Conservation (phyloP, 2,797 vertebrate species). For the Enteromius mattozi region DNA sequence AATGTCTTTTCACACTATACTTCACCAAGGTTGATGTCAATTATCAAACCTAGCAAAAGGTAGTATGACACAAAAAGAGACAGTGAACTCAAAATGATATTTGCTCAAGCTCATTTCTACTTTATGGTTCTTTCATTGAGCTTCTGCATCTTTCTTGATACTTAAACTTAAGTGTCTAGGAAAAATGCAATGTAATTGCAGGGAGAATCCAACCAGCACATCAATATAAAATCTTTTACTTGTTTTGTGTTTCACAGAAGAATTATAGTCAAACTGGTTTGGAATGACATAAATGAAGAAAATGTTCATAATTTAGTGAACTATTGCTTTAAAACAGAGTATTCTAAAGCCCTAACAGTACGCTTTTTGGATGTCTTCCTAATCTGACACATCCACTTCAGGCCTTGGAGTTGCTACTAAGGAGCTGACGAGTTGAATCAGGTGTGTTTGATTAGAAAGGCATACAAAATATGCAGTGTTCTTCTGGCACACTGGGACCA, state of each 20-base stretch:
- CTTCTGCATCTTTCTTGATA: background rate
- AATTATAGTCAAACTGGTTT: background rate
- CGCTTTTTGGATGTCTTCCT: conserved; percentile 18
- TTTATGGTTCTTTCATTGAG: background rate
- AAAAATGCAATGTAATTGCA: background rate
- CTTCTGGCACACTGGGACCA: conserved; percentile 9
- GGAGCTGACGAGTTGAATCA: conserved; percentile 18
- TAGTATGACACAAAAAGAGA: background rate
- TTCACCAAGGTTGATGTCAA: background rate
- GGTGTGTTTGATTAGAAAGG: conserved; percentile 28
- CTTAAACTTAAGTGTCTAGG: background rate
- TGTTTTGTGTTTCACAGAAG: background rate
- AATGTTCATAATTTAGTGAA: background rate
- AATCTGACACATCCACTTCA: conserved; percentile 32
- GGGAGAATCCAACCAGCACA: background rate
- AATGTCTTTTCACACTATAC: conserved; percentile 7
- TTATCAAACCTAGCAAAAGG: background rate
- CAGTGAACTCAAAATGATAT: background rate
- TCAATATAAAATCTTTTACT: background rate
- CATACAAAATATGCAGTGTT: conserved; percentile 13
- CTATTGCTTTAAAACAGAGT: background rate
- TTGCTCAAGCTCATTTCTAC: background rate
- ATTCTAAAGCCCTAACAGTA: background rate
- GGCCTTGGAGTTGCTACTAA: conserved; percentile 26
- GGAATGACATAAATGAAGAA: conserved; percentile 12